A percentile compares a stretch with the other conserved stretches of the same genome.
Conservation (phyloP, 2,797 vertebrate genomes). For the Cyclopterus lumpus region DNA sequence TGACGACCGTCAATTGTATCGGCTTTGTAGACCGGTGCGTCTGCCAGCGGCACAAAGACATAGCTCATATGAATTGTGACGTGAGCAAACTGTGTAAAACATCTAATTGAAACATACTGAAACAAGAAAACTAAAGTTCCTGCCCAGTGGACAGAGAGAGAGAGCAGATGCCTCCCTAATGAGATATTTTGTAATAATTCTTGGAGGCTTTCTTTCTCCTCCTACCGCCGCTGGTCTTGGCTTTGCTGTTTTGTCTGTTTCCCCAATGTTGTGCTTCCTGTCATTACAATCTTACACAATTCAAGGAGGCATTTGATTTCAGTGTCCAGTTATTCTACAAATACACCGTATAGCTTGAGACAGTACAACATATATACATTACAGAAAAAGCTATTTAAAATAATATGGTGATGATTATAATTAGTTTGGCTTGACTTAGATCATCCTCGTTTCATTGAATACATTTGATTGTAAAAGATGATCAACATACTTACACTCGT, state of each 20-base stretch:
- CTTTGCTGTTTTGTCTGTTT: slow-evolving; percentile 1
- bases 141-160: slow-evolving; percentile 27
- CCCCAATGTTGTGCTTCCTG: not conserved
- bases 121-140: slow-evolving; percentile 23
- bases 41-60: slow-evolving; percentile 46
- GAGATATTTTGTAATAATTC: slow-evolving; percentile 21
- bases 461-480: not conserved
- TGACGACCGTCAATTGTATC: slow-evolving; percentile 43
- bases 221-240: slow-evolving; percentile 5
- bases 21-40: slow-evolving; percentile 40
- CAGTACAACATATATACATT: not conserved
- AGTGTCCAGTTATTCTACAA: not conserved
- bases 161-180: slow-evolving; percentile 49
- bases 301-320: not conserved
- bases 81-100: slow-evolving; percentile 31
- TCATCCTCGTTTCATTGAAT: not conserved
- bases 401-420: not conserved
- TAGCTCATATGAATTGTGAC: slow-evolving; percentile 23
- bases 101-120: slow-evolving; percentile 38
- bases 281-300: not conserved
- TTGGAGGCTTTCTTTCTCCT: slow-evolving; percentile 15
- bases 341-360: not conserved
- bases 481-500: not conserved
- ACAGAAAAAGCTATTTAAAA: not conserved
- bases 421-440: not conserved